Base-by-base conservation (phyloP, 2,113 vertebrate species). In the Aramus guarauna region DNA sequence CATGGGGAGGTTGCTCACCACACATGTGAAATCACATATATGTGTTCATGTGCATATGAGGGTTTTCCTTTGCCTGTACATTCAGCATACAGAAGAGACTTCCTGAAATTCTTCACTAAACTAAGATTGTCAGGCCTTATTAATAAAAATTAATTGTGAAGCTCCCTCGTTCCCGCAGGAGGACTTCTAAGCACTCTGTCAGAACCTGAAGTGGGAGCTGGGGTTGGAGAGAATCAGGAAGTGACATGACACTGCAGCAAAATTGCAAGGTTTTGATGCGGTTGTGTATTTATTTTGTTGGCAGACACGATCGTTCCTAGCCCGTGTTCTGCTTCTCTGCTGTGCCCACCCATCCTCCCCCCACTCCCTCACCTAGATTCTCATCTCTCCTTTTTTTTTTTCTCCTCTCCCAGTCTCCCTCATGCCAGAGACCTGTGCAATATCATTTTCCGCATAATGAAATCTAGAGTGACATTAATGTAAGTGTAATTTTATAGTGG, bases 381-480 rank as follows among this genome's bases (percentile, higher is more conserved):
- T 82, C 83, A 85, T 90, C 41, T 64, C 52, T 88, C 27, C 1
- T 29, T 79, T 59, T 50, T 62, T 39, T 37, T 26, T 58, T 15
- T 23, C n/a, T 58, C 23, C 37, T 79, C 37, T 81, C 66, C 69
- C 71, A 55, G 82, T 77, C 90, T 95, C 86, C 77, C 93, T 96
- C 74, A 90, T 95, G 95, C 96, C 92, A 91, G 92, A 98, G 96
- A 97, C 96, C 96, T 97, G 94, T 96, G 95, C 97, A 98, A 96
- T 98, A 98, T 98, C 96, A 98, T 98, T 98, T 98, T 98, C 97
- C 41, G 82, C 97, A 97, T 98, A 98, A 98, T 98, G 97, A 98
- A 98, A 98, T 98, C 97, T 98, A 95, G 97, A 98, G 96, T 98
- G 98, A 98, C 98, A 98, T 98, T 98, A 98, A 98, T 98, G 97